Percentiles rank a stretch among this genome's conserved stretches.
Evolutionary conservation across 2,113 vertebrate species (phyloP).

Genomic region (Chauna torquata): DNA sequence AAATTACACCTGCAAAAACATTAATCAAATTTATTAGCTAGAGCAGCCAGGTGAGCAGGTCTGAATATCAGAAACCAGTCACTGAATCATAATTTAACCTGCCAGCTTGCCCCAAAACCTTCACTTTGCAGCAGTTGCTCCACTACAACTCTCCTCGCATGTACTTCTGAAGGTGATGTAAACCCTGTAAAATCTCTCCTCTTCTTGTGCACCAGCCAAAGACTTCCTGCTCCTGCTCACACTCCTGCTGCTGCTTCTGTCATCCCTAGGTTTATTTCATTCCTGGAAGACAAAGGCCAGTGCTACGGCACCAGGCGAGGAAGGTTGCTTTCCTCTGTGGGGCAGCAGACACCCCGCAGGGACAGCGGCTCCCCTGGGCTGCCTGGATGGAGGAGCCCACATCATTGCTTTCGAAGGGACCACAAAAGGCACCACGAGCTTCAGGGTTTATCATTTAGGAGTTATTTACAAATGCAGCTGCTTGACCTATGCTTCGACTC

Average conservation of each 20-base stretch:
- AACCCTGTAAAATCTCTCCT: not conserved
- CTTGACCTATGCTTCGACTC: no score
- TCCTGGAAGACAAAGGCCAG: not conserved
- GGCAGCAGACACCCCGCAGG: no score
- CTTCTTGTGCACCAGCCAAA: not conserved
- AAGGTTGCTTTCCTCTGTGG: not conserved
- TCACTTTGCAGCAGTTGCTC: not conserved
- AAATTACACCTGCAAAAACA: not conserved
- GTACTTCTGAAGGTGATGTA: rapidly evolving
- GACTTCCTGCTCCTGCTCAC: not conserved
- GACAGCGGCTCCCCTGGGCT: not conserved
- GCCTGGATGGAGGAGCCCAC: no score
- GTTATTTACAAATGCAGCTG: no score
- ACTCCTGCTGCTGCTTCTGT: not conserved
- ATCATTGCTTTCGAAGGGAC: no score
- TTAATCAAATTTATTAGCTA: not conserved
- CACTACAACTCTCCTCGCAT: not conserved
- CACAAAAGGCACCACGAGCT: no score
- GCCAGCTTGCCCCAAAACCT: not conserved
- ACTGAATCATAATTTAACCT: not conserved
- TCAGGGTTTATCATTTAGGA: no score
- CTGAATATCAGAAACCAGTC: not conserved
- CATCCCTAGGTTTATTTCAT: not conserved
- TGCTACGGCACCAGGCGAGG: not conserved
- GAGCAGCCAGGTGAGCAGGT: not conserved